Percentiles rank a stretch among this genome's conserved stretches.
Conservation (phyloP, 2,797 vertebrate species). For the Adrianichthys oophorus region DNA sequence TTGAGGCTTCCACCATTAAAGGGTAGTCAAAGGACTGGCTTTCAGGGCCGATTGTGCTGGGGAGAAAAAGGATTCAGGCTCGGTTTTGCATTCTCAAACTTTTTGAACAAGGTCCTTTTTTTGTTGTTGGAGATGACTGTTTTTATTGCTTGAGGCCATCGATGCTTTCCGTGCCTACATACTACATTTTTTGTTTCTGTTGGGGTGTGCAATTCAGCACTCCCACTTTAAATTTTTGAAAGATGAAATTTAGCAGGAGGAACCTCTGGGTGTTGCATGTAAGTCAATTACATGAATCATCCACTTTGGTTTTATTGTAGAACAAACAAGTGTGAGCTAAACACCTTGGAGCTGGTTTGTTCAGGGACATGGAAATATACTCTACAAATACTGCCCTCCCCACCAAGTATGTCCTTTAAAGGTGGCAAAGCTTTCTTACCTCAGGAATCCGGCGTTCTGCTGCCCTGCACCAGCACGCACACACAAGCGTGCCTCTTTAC, state of each 20-base stretch:
- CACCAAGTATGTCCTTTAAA: constrained; percentile 40
- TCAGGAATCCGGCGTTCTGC: constrained; percentile 37
- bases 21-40: constrained; percentile 34
- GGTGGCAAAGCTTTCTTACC: constrained; percentile 43
- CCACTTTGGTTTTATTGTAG: constrained; percentile 47
- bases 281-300: constrained; percentile 68
- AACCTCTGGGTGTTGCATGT: constrained; percentile 50
- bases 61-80: constrained; percentile 34
- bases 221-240: constrained; percentile 45
- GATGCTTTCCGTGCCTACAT: constrained; percentile 36
- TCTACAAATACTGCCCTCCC: constrained; percentile 32
- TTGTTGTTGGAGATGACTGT: constrained; percentile 50
- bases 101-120: constrained; percentile 31
- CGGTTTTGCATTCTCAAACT: constrained; percentile 29
- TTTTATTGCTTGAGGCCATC: constrained; percentile 28
- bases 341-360: constrained; percentile 55
- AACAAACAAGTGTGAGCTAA: constrained; percentile 32
- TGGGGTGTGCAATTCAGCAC: constrained; percentile 46
- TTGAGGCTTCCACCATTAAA: constrained; percentile 19
- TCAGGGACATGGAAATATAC: constrained; percentile 52
- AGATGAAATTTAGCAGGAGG: constrained; percentile 48
- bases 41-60: constrained; percentile 17
- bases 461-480: constrained; percentile 8
- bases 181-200: constrained; percentile 23
- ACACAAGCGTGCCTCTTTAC: constrained; percentile 17